Evolutionary conservation across 64 coral and sea anemone species (phyloP), one percentile per base, ranked within the genome.

Genomic region (Montipora cactus): DNA sequence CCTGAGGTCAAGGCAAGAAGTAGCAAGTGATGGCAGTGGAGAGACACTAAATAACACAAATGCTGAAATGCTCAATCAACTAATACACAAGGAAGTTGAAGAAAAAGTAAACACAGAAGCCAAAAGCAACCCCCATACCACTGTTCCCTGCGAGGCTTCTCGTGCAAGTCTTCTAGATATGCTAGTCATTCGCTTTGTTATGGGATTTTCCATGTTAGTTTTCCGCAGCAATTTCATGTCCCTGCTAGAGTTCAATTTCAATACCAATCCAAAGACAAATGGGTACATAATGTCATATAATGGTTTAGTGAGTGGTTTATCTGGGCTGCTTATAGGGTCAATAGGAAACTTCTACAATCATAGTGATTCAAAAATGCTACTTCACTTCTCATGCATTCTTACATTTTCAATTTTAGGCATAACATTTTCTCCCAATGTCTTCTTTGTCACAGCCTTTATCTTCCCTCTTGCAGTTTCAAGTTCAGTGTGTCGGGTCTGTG

Each of bases 201-300:
- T 99, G 89, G 92, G 95, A 4, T 91, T 99, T 81, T 87, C 92
- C 7, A 99, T 99, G 98, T 79, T 99, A 67, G 77, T 99, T 52
- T 99, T 94, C 18, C 86, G 98, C n/a, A 95, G 92, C 61, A 99
- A 99, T 50, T 94, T 94, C 69, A 94, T 92, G 10, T 74, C 95
- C 59, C 87, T 99, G 79, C 78, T 99, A 21, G 98, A 99, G 58
- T 96, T 89, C 15, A 95, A 93, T 18, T 96, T 94, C 44, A 75
- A 96, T 21, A 96, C 95, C 6, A 85, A 77, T 50, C 91, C 98
- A 45, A 99, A 99, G 70, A 94, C 80, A 0, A 94, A 92, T 87
- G 98, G 98, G 4, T 99, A 96, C 79, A 96, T 96, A 44, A 96
- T 96, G 62, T 99, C 98, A 4, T 99, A 81, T 67, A 96, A 94